Conservation (phyloP, 2,888 invertebrate species). For the Parnassius smintheus region DNA sequence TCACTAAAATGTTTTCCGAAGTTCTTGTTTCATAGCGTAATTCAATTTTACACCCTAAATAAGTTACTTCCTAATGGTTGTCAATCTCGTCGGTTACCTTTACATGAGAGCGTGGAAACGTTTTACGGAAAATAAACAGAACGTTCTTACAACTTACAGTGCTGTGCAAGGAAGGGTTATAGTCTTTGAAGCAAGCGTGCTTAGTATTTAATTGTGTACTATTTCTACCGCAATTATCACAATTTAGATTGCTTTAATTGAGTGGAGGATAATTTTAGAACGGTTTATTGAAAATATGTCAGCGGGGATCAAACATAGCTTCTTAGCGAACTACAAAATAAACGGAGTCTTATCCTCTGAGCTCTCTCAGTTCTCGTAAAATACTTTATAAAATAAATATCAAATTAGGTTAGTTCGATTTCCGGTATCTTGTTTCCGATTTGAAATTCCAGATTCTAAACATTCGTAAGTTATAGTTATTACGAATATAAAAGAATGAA, state of each 20-base stretch:
- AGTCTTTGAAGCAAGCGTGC: slow-evolving; percentile 45
- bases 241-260: background rate
- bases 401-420: no score
- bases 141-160: no score
- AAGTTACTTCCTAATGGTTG: slow-evolving; percentile 40
- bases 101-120: slow-evolving; percentile 29
- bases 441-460: no score
- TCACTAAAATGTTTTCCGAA: background rate
- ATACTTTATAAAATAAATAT: no score
- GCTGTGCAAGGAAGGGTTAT: background rate
- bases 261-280: background rate
- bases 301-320: no score
- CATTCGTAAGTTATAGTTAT: no score
- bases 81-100: slow-evolving; percentile 38
- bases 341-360: no score
- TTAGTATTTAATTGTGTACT: slow-evolving; percentile 37
- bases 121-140: no score
- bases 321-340: no score
- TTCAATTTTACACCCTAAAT: slow-evolving; percentile 35
- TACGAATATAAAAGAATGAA: no score
- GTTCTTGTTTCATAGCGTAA: slow-evolving; percentile 24
- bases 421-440: no score
- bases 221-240: slow-evolving; percentile 11
- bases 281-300: slow-evolving; percentile 1
- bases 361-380: no score